These are phyloP conservation scores for Myopa testacea DNA, from an alignment of 2,888 invertebrate genomes.

Conservation along the genomic window DNA sequence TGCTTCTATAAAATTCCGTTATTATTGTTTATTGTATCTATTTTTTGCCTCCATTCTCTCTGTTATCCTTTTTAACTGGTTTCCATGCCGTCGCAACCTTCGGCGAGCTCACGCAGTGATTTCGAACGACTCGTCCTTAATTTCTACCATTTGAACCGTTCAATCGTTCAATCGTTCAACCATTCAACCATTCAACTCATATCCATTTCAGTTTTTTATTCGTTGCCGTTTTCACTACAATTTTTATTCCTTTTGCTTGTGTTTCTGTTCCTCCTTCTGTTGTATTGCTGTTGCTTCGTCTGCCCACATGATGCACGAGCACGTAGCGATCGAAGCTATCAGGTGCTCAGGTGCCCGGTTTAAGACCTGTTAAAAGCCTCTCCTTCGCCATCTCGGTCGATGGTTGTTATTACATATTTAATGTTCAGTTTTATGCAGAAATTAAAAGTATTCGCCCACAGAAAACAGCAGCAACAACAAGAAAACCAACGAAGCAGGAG, in stretches of 20 bases:
- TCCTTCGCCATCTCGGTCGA: neutral
- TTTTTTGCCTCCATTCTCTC: neutral
- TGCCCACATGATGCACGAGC: neutral
- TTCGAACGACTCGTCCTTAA: conserved; percentile 13
- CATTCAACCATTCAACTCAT: neutral
- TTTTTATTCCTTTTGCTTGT: neutral
- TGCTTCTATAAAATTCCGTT: conserved; percentile 6
- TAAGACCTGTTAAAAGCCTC: neutral
- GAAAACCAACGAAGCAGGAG: no score
- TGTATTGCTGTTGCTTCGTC: neutral
- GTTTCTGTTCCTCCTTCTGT: neutral
- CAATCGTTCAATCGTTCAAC: neutral
- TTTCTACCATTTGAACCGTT: conserved; percentile 11
- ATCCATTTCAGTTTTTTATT: conserved; percentile 10
- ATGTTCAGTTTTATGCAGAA: neutral
- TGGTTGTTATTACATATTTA: neutral
- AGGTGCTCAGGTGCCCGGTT: neutral
- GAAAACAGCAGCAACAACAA: no score
- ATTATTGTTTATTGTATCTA: neutral
- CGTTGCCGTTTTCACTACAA: neutral
- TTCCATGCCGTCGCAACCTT: neutral
- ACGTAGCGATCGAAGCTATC: neutral
- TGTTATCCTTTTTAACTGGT: neutral
- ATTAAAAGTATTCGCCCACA: neutral
- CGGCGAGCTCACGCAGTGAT: neutral